Evolutionary conservation across 2,888 invertebrate species (phyloP).

Genomic region (Melipona beecheii): DNA sequence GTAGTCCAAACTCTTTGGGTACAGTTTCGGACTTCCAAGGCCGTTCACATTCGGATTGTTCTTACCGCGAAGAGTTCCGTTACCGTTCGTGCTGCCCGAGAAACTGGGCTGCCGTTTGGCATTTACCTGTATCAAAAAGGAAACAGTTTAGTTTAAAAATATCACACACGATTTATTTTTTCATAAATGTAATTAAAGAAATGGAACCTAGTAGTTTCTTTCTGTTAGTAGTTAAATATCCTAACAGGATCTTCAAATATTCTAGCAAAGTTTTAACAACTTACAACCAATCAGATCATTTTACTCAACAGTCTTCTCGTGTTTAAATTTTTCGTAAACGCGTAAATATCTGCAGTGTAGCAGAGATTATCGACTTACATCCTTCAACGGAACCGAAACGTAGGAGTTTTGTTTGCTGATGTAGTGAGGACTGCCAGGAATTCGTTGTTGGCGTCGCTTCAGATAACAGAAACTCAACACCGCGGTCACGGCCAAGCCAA

Average conservation of each 20-base stretch:
- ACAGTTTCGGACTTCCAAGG: conserved; percentile 88
- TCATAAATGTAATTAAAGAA: background rate
- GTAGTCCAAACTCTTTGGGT: conserved; percentile 90
- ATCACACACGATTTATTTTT: background rate
- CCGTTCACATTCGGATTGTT: conserved; percentile 85
- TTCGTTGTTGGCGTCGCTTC: conserved; percentile 85
- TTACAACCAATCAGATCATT: background rate
- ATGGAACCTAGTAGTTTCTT: background rate
- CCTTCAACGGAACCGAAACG: conserved; percentile 92
- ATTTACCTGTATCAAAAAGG: conserved; percentile 71
- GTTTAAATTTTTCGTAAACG: no score
- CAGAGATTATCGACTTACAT: conserved; percentile 85
- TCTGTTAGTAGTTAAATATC: background rate
- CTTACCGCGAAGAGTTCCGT: conserved; percentile 85
- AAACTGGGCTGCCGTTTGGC: conserved; percentile 90
- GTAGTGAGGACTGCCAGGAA: conserved; percentile 92
- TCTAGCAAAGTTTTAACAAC: no score
- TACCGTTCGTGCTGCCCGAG: conserved; percentile 86
- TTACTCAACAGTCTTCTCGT: background rate
- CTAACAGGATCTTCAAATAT: background rate
- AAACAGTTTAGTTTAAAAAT: background rate
- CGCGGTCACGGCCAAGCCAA: conserved; percentile 83
- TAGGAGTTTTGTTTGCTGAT: conserved; percentile 94
- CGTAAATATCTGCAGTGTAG: background rate
- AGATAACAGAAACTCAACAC: conserved; percentile 84